Base-by-base conservation (phyloP, 37 sponge, comb jelly and placozoan genomes). In the Haliclona indistincta region DNA sequence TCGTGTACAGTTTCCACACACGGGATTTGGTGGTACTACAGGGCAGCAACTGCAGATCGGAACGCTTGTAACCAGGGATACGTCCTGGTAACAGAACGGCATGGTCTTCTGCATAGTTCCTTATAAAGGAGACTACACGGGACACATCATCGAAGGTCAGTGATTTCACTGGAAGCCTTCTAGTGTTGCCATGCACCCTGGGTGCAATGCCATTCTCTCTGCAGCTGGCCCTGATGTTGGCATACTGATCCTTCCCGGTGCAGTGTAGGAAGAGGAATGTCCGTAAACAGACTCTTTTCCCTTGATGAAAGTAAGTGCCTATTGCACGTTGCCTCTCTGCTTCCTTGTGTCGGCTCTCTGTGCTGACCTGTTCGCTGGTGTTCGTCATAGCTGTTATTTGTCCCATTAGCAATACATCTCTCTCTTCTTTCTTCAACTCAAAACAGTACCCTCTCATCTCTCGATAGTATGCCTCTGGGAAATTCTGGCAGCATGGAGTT, bases 221-320 rank as follows among this genome's bases (percentile, higher is more conserved):
- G 63, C 15, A n/a, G 63, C 32, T n/a, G 17, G 13, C 17, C 53
- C 17, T 49, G 13, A 49, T 13, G 17, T 13, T 17, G 13, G 13
- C 17, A 17, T 20, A 17, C 17, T 17, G 17, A 49, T 49, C 53
- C 15, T 61, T 61, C 28, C 63, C 63, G 26, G 15, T 28, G 32
- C 63, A 11, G 15, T 61, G 63, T 61, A 61, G 63, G 63, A 61
- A 61, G 8, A 61, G 28, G 32, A 61, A 61, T 29, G 63, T 61
- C 32, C 15, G 8, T 19, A 11, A 20, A n/a, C 63, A 61, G 19
- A 61, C 32, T 11, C 10, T 20, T 17, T 20, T 17, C 17, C 17
- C 53, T 49, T 49, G 53, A 13, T 49, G 53, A n/a, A n/a, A n/a
- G n/a, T n/a, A n/a, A n/a, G n/a, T n/a, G 13, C 10, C 10, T 17